Evolutionary conservation across 2,113 vertebrate genomes (phyloP), one percentile per base, ranked within the genome.

Genomic region (Malurus cyaneus): DNA sequence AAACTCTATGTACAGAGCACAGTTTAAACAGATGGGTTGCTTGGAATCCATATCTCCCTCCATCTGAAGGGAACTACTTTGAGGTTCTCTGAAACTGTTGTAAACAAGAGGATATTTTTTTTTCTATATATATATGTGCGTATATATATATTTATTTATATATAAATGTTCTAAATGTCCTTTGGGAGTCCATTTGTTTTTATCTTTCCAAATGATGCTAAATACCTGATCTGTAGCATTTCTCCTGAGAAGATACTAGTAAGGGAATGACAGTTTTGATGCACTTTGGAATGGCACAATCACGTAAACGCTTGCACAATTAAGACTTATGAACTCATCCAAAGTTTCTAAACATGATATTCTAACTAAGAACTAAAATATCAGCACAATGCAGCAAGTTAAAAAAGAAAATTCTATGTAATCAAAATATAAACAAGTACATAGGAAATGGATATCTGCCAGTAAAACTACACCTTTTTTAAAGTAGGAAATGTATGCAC

Each of bases 211-310:
- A 97, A 97, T 97, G 96, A 96, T 97, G 97, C 95, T 97, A 97
- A 96, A 98, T 98, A 98, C 98, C 98, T 98, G 98, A 98, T 97
- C 94, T 97, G 96, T 96, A 97, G 96, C 95, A 94, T 97, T 98
- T 97, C 98, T 98, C 98, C 98, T 99, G 98, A 98, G 98, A 98
- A 98, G 97, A 96, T 89, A 97, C 96, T 97, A 97, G 97, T 97
- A 96, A 98, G 98, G 98, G 98, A 98, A 98, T 98, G 98, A 98
- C 98, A 98, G 98, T 98, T 98, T 96, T 95, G 97, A 98, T 98
- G 98, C 98, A 98, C 98, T 98, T 97, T 98, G 98, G 98, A 99
- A 98, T 98, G 98, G 98, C 98, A 98, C 97, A 98, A 96, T 98
- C 96, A 97, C 97, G 97, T 98, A 98, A 98, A 98, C 98, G 93